Evolutionary conservation across 2,113 vertebrate genomes (phyloP), one percentile per base, ranked within the genome.

Genomic region (Phodopus roborovskii): DNA sequence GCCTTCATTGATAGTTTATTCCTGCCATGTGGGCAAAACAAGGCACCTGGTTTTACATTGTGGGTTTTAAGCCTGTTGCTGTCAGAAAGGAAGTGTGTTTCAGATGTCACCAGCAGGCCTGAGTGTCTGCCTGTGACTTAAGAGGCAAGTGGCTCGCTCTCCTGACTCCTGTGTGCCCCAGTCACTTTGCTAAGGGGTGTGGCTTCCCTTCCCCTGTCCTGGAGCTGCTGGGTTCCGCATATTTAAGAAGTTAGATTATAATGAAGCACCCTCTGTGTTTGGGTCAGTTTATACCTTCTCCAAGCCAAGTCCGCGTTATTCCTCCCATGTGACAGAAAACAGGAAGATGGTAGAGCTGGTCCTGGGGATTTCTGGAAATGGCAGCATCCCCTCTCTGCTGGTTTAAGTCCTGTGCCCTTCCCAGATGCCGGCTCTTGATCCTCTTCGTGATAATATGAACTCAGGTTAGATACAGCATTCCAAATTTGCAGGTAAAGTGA

Each of bases 31-130:
- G 94, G 88, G 94, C 96, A 81, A 94, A 95, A 94, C 94, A 96
- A 97, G 73, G 10, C 58, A 50, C 97, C 96, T 90, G 96, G 96
- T 97, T 96, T 97, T 98, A 98, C 98, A 97, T 97, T 96, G 97
- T 94, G 96, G 93, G 94, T 98, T 97, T 92, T 91, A 90, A 97
- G 93, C 95, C 97, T 60, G 79, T 66, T n/a, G n/a, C n/a, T n/a
- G n/a, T n/a, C n/a, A 71, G 81, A 86, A 58, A 93, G 94, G 89
- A 86, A 39, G 83, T 48, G 82, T 62, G 17, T n/a, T 66, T 74
- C 92, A 78, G 86, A 94, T 84, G 89, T 19, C 84, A 93, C 93
- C 56, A 97, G 91, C 86, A 92, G 42, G 70, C 90, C 73, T 64
- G 78, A 95, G 45, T 33, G 88, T 88, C n/a, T n/a, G n/a, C n/a